These are phyloP conservation scores for Tetramorium simillimum DNA, from an alignment of 1,140 invertebrate genomes.

Conservation along the genomic window DNA sequence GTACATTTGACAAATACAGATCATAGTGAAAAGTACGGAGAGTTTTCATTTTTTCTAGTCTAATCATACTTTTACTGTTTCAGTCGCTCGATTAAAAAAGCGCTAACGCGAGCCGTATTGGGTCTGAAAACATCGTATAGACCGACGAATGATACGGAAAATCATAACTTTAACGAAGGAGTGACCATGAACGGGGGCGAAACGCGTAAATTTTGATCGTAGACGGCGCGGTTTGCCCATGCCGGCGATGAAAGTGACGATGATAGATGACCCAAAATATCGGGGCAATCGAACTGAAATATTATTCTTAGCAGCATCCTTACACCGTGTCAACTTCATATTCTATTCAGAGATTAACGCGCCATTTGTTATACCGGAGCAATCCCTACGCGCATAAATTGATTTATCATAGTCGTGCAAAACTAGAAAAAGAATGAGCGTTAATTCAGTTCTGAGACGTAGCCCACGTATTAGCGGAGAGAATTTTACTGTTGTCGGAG, in stretches of 20 bases:
- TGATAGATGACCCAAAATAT: constrained; percentile 76
- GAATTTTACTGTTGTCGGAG: background rate
- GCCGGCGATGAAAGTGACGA: constrained; percentile 72
- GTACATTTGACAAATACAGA: constrained; percentile 80
- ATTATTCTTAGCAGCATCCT: constrained; percentile 74
- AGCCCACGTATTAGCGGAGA: background rate
- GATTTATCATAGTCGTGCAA: constrained; percentile 25
- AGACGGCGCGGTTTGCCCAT: constrained; percentile 54
- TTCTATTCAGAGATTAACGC: constrained; percentile 62
- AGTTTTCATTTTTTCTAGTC: background rate
- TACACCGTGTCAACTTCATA: constrained; percentile 64
- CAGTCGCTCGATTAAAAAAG: background rate
- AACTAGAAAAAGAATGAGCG: background rate
- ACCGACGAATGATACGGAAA: constrained; percentile 43
- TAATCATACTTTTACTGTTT: background rate
- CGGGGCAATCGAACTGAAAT: constrained; percentile 75
- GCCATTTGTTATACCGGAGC: constrained; percentile 38
- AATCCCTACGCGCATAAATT: constrained; percentile 26
- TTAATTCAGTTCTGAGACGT: background rate
- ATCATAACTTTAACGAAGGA: constrained; percentile 43
- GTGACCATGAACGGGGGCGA: constrained; percentile 20
- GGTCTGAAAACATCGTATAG: constrained; percentile 9
- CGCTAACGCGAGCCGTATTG: background rate
- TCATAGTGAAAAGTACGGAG: constrained; percentile 77
- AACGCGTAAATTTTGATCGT: constrained; percentile 69